Evolutionary conservation across 2,797 vertebrate species (phyloP), one percentile per base, ranked within the genome.

Genomic region (Sylvilagus floridanus): DNA sequence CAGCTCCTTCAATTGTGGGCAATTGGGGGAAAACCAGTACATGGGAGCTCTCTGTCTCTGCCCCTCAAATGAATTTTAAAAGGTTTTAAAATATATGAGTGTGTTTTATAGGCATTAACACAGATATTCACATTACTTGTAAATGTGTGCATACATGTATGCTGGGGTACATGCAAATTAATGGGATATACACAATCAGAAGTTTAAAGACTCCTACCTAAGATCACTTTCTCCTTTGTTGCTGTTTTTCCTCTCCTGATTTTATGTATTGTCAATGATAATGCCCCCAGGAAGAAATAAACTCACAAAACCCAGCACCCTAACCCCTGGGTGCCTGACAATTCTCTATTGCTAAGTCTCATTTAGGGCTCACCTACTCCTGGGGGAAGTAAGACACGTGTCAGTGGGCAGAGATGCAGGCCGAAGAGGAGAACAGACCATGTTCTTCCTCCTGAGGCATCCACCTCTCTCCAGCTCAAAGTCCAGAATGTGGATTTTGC

Each of bases 91-190:
- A 26, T 90, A 11, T 32, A 4, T 66, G 32, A 47, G 6, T 60
- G 3, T 93, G 21, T 54, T 28, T 82, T 82, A 72, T 0, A 84
- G 3, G 54, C 22, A 83, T 78, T 81, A 76, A 11, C 26, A 88
- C 0, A 77, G 83, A 13, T 82, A 26, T 77, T 6, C 60, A 72
- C 76, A 76, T 50, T 57, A 88, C 65, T 71, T 84, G 83, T n/a
- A 77, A 82, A 60, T 52, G 7, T 37, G 14, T 22, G 71, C 37
- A 78, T 2, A 68, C 2, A 68, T 22, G 47, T 57, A 57, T 76
- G 68, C 77, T 88, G 28, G 21, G 1, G 30, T 72, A 79, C 54
- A 76, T 88, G 35, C 84, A 90, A 84, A 54, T 66, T 84, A 90
- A 75, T 62, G 37, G 19, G 4, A 75, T 35, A 79, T 7, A 47